These are phyloP conservation scores for Oscheius myriophilus DNA, from an alignment of 2,888 invertebrate genomes.

Conservation along the genomic window DNA sequence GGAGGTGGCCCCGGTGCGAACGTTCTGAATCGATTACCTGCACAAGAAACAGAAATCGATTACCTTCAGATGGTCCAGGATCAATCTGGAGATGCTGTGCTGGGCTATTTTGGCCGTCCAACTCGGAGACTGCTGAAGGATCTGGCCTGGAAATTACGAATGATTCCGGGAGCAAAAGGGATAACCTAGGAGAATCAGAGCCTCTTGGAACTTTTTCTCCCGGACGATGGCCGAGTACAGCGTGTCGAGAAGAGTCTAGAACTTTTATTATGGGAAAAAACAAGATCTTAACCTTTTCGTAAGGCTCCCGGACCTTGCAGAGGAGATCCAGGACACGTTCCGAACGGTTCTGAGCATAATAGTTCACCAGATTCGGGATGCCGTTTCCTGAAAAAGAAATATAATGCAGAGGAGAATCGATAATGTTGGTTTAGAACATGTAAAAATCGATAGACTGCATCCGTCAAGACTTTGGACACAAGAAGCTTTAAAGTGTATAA, in stretches of 20 bases:
- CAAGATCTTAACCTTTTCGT: conserved; percentile 39
- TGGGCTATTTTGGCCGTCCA: conserved; percentile 49
- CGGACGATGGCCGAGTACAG: not conserved
- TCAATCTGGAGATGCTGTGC: conserved; percentile 40
- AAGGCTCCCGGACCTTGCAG: conserved; percentile 40
- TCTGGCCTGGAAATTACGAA: no score
- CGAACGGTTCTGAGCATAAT: conserved; percentile 40
- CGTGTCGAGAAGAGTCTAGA: conserved; percentile 9
- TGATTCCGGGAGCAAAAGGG: no score
- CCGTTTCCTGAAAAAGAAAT: conserved; percentile 34
- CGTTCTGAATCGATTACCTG: not conserved
- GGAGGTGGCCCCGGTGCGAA: not conserved
- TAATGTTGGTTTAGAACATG: no score
- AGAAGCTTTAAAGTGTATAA: no score
- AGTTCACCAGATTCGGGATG: conserved; percentile 41
- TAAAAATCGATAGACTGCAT: no score
- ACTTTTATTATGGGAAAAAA: not conserved
- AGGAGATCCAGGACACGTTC: conserved; percentile 49
- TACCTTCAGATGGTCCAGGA: conserved; percentile 36
- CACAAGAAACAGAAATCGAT: no score
- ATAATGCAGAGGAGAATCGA: no score
- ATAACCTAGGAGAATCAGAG: conserved; percentile 28
- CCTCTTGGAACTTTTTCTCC: conserved; percentile 14
- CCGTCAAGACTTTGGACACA: no score
- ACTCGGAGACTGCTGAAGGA: conserved; percentile 40